A percentile compares a stretch with the other conserved stretches of the same genome.
Evolutionary conservation across 1,140 invertebrate genomes (phyloP).

Genomic region (Dendroctonus ponderosae): DNA sequence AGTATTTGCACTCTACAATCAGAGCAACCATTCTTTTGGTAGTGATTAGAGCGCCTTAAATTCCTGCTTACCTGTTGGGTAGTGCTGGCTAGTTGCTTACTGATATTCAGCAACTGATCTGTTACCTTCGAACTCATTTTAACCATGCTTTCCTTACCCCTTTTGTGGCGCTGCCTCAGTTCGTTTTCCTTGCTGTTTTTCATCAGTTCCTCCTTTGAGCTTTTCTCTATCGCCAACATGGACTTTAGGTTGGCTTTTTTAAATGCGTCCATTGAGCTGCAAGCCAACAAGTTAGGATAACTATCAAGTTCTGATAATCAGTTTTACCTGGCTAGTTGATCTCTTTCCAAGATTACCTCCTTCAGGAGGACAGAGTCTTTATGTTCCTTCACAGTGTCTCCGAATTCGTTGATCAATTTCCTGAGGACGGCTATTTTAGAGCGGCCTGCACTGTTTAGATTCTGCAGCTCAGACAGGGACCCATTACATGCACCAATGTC

Average conservation of each 20-base stretch:
- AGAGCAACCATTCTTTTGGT: neutral
- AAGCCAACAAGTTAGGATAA: constrained; percentile 8
- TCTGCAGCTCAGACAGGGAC: constrained; percentile 65
- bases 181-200: constrained; percentile 58
- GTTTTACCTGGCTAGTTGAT: constrained; percentile 62
- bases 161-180: constrained; percentile 61
- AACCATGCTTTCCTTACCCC: constrained; percentile 63
- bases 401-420: constrained; percentile 66
- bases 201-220: constrained; percentile 67
- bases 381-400: constrained; percentile 64
- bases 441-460: constrained; percentile 70
- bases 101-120: constrained; percentile 80
- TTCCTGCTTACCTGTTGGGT: constrained; percentile 59
- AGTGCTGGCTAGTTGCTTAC: constrained; percentile 77
- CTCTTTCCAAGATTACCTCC: constrained; percentile 66
- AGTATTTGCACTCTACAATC: constrained; percentile 68
- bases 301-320: neutral
- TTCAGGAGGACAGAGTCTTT: constrained; percentile 60
- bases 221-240: constrained; percentile 72
- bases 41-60: too few species aligned
- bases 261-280: constrained; percentile 69
- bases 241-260: constrained; percentile 74
- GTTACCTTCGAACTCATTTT: constrained; percentile 72
- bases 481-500: constrained; percentile 68
- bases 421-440: constrained; percentile 63